Percentiles rank a stretch among this genome's conserved stretches.
Evolutionary conservation across 2,113 vertebrate genomes (phyloP).

Genomic region (Theristicus caerulescens): DNA sequence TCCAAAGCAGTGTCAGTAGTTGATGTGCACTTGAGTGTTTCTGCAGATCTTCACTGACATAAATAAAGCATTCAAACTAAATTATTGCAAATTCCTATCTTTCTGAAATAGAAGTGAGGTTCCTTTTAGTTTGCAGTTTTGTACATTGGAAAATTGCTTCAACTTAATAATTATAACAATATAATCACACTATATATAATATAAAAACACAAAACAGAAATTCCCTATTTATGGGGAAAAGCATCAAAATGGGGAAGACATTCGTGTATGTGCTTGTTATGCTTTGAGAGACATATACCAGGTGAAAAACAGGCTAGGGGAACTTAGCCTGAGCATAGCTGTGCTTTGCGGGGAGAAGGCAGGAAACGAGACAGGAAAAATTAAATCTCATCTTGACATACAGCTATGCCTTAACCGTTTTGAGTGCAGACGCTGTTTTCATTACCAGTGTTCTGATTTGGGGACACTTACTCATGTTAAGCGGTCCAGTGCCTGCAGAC

Average conservation of each 20-base stretch:
- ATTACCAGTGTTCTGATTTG: background rate
- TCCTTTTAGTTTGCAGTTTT: background rate
- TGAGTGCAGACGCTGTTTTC: background rate
- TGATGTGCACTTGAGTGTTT: background rate
- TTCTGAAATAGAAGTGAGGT: background rate
- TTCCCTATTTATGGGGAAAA: background rate
- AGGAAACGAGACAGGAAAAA: background rate
- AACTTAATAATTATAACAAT: background rate
- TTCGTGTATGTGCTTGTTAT: background rate
- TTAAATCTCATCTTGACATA: accelerated
- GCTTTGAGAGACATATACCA: background rate
- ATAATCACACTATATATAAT: background rate
- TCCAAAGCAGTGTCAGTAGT: background rate
- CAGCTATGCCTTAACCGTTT: background rate
- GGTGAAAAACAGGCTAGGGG: background rate
- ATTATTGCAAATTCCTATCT: background rate
- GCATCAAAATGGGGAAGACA: background rate
- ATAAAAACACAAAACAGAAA: background rate
- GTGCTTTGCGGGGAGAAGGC: accelerated
- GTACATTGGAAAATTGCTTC: background rate
- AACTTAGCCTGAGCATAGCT: background rate
- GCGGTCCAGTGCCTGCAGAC: background rate
- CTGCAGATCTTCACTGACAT: background rate
- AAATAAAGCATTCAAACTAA: background rate
- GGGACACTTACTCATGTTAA: background rate